Base-by-base conservation (phyloP, 2,113 vertebrate species). In the Pygoscelis antarcticus region DNA sequence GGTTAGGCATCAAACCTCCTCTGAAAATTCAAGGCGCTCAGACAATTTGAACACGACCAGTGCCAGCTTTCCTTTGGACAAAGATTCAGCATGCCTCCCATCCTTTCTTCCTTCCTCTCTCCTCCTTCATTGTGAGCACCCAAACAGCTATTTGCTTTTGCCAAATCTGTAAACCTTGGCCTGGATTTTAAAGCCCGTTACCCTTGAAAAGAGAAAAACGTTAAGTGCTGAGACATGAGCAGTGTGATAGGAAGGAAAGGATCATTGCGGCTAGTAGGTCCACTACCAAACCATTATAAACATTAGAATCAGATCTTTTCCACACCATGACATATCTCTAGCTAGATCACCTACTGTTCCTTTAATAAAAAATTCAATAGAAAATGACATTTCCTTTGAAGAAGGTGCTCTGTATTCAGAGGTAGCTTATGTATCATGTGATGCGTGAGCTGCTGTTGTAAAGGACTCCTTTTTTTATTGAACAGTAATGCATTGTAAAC, bases 401-500 rank as follows among this genome's bases (percentile, higher is more conserved):
- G 84, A 96, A 96, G 89, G 81, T 96, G 87, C 75, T 96, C 89
- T 85, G 71, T 90, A 82, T 97, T 96, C 95, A 88, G 82, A 90
- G 91, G 93, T 97, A 91, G 87, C 74, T 91, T 54, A 72, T 69
- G 61, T 79, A 88, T 65, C 75, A 70, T 70, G 91, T 49, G 4
- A 87, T 66, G 70, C 14, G 0, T 74, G 87, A 94, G 66, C 82
- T 96, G 89, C 84, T 75, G 70, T 66, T 52, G 20, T 86, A 94
- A 96, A 93, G 42, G 46, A 72, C 44, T 96, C 62, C 13, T 77
- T 89, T 89, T 90, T 92, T 79, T 57, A 96, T 90, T 93, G 62
- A 97, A 96, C 93, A 96, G 91, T 97, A 93, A 96, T 77, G 95
- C 89, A 90, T 95, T 97, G 95, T 97, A 93, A 97, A 97, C 84